phyloP scores from a whole-genome alignment of 2,797 vertebrate species.

The Poeciliopsis gracilis region DNA sequence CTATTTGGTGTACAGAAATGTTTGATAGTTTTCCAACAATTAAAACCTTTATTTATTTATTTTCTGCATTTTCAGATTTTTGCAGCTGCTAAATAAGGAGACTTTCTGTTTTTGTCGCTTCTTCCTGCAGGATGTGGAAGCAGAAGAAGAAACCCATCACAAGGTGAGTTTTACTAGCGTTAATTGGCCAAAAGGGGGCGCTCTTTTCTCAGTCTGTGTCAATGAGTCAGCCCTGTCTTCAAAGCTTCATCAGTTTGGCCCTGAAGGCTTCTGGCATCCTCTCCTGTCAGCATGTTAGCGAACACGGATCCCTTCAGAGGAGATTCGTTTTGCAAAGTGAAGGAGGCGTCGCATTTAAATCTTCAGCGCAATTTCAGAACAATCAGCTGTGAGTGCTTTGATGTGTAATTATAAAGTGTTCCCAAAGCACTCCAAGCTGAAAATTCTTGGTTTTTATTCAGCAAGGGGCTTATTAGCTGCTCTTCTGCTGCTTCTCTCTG shows the following conservation, averaged over 20 bases:
- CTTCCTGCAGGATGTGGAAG: slow-evolving; percentile 44
- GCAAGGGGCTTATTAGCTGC: slow-evolving; percentile 8
- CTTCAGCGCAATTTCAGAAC: slow-evolving; percentile 12
- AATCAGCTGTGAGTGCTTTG: slow-evolving; percentile 11
- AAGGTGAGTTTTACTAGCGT: slow-evolving; percentile 36
- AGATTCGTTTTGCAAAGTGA: not conserved
- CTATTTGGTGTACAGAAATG: not conserved
- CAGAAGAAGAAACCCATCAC: slow-evolving; percentile 6
- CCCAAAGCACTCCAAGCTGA: not conserved
- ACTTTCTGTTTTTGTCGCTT: slow-evolving; percentile 44
- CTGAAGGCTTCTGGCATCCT: slow-evolving; percentile 19
- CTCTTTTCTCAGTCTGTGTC: not conserved
- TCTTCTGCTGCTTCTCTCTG: slow-evolving; percentile 1
- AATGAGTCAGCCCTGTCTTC: not conserved
- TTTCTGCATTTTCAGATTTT: slow-evolving; percentile 22
- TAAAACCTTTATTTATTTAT: not conserved
- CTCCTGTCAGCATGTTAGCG: slow-evolving; percentile 30
- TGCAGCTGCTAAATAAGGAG: slow-evolving; percentile 58
- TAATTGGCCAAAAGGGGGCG: slow-evolving; percentile 38
- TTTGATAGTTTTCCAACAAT: not conserved
- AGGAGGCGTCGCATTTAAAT: slow-evolving; percentile 1
- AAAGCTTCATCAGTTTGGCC: slow-evolving; percentile 15
- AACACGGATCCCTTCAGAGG: not conserved
- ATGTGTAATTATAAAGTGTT: not conserved
- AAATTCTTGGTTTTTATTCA: slow-evolving; percentile 7